These are phyloP conservation scores for Pluvialis apricaria DNA, from an alignment of 2,113 vertebrate genomes.

Conservation along the genomic window DNA sequence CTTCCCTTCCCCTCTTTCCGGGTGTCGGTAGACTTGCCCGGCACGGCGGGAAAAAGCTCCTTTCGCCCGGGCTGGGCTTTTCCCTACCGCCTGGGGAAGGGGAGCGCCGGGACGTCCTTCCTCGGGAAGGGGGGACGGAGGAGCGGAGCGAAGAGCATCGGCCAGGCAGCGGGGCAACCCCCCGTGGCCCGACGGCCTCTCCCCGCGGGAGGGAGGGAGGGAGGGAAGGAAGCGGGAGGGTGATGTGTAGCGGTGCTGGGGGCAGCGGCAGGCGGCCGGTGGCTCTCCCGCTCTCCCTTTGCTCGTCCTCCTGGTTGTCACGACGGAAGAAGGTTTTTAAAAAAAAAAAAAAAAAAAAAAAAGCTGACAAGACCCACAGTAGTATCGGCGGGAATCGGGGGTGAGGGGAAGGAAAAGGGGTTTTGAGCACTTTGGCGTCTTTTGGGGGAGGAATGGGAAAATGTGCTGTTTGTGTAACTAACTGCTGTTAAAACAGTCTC, in stretches of 20 bases:
- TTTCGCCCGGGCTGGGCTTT: neutral
- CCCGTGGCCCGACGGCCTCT: neutral
- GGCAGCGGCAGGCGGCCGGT: neutral
- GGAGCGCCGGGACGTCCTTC: neutral
- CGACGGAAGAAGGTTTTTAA: neutral
- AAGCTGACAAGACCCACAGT: neutral
- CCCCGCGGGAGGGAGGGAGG: neutral
- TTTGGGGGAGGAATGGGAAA: neutral
- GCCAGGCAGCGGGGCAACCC: neutral
- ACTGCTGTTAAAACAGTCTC: neutral
- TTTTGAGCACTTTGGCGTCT: neutral
- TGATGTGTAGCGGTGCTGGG: neutral
- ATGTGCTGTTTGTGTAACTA: neutral
- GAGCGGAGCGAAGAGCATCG: neutral
- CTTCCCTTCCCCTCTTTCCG: neutral
- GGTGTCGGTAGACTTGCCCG: neutral
- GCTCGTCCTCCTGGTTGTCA: neutral
- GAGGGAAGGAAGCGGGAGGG: neutral
- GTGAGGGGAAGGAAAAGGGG: no score
- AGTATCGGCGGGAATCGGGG: no score
- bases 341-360: no score
- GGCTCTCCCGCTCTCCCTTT: neutral
- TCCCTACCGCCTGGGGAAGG: neutral
- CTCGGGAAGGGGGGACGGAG: neutral
- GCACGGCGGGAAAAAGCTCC: neutral